Evolutionary conservation across 2,113 vertebrate species (phyloP), one percentile per base, ranked within the genome.

Genomic region (Ciconia maguari): DNA sequence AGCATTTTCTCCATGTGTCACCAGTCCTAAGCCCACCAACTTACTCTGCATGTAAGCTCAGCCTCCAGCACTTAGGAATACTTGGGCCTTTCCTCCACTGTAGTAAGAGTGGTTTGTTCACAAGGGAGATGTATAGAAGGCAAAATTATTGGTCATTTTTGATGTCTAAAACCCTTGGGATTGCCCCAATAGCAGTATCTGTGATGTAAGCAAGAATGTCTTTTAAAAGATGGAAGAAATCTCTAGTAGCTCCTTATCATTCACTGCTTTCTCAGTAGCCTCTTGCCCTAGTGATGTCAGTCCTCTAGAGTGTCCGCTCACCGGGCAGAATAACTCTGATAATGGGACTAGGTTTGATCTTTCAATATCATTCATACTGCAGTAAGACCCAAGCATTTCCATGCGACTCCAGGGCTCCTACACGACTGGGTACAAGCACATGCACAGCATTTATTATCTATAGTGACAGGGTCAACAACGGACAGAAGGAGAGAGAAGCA

Each of bases 401-500:
- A 60, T 22, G n/a, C 0, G 1, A 51, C 34, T 85, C 41, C 70
- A 80, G 41, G 42, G 30, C 71, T 96, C 62, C 68, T 52, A 74
- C 68, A 32, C 16, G 11, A 76, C 46, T 72, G 62, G 38, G 61
- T 61, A 52, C 79, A 61, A 94, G 42, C 81, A 87, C 84, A 83
- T 32, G 65, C 52, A 57, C 70, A 85, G 49, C 70, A 96, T 79
- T 94, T 95, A 69, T 79, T 93, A 91, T 57, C 81, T 85, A 6
- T 0, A 85, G 70, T 61, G 87, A 83, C 87, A 95, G 78, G 87
- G 89, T 93, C 91, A 96, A 84, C 84, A 93, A 82, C 16, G 2
- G 84, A 57, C 61, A 94, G 79, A 64, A 85, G 48, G 78, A 44
- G 30, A 94, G 78, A 95, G 84, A 52, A 87, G 65, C 61, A n/a